Conservation (phyloP, 2,797 vertebrate species). For the Coregonus sp. region DNA sequence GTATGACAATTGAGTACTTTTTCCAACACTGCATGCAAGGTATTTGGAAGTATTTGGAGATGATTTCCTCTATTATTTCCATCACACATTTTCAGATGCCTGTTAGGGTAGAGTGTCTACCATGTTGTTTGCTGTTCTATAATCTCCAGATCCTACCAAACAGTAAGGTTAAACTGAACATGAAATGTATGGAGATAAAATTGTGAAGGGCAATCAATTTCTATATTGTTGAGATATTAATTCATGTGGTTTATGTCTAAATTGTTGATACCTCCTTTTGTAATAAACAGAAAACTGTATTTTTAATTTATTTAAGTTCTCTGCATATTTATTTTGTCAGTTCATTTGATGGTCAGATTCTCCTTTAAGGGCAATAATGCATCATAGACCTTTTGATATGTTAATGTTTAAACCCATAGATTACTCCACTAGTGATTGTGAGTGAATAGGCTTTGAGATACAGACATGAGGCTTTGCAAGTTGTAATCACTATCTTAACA, state of each 20-base stretch:
- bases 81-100: not conserved
- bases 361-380: too few relatives aligned
- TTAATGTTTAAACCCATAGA: too few relatives aligned
- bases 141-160: not conserved
- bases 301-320: not conserved
- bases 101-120: not conserved
- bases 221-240: not conserved
- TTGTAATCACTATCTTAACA: too few relatives aligned
- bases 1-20: too few relatives aligned
- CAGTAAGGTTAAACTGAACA: constrained; percentile 1
- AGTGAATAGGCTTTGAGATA: too few relatives aligned
- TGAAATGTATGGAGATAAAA: not conserved
- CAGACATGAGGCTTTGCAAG: too few relatives aligned
- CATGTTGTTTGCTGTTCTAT: not conserved
- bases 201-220: not conserved
- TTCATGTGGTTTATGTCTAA: too few relatives aligned
- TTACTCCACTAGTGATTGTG: too few relatives aligned
- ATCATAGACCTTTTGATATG: too few relatives aligned
- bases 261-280: not conserved
- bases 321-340: not conserved
- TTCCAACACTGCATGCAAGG: not conserved
- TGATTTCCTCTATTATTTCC: not conserved
- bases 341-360: too few relatives aligned
- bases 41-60: not conserved
- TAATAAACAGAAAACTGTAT: not conserved